Evolutionary conservation across 2,797 vertebrate species (phyloP), one percentile per base, ranked within the genome.

Genomic region (Coregonus suidteri): DNA sequence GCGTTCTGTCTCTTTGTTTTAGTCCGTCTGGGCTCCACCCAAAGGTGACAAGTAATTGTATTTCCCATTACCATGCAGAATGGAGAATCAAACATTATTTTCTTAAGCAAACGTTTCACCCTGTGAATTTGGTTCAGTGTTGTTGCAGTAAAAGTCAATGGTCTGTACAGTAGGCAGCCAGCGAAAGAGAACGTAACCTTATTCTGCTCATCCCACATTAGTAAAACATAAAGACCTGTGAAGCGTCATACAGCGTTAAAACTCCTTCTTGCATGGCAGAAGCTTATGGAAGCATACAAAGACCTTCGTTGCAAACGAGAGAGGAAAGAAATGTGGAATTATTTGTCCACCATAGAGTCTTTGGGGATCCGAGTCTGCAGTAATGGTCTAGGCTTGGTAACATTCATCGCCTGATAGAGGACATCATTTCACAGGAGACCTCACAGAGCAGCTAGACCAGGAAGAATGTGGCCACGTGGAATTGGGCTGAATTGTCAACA

Each of bases 341-440:
- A 68, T 69, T 84, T 82, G 81, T 81, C 80, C 75, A 85, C 82
- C 79, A 51, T 73, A 18, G 73, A 79, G 88, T 88, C 90, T 90
- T 77, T 68, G 64, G 91, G 91, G 91, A 93, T 87, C 80, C 81
- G 78, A 64, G 88, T 86, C 87, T 86, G 85, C 91, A 84, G 84
- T 90, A 90, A 90, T 86, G 90, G 87, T 81, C 84, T 81, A 59
- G 83, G 83, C 84, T 84, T 88, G 84, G 89, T 95, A 92, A 94
- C 93, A 94, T 95, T 95, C 91, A 88, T 85, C 88, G 87, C 90
- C 90, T 91, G 92, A 93, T 91, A 94, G 92, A 95, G 93, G 94
- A 95, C 94, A 93, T 91, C 86, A 92, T 92, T 91, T 93, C 94
- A 93, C 93, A 90, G 91, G 93, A 94, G 94, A 94, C 91, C 92